Percentiles rank a stretch among this genome's conserved stretches.
These are phyloP conservation scores for Bedellia somnulentella DNA, from an alignment of 2,888 invertebrate genomes.

Conservation along the genomic window DNA sequence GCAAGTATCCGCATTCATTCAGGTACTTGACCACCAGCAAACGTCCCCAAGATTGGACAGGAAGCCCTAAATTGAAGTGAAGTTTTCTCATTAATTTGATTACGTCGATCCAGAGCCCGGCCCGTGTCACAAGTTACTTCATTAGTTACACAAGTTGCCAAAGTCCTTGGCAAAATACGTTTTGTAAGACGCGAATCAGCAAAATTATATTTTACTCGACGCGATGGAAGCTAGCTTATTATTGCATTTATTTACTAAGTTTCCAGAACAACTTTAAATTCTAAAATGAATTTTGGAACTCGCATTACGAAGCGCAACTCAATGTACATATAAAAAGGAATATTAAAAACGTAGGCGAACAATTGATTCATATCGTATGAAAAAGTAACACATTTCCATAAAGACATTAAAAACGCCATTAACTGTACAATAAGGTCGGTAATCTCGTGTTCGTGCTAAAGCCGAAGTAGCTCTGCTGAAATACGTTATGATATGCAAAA, in stretches of 20 bases:
- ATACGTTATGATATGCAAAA: conserved; percentile 43
- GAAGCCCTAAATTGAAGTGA: conserved; percentile 55
- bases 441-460: neutral
- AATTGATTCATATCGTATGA: too few species aligned
- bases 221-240: neutral
- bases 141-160: conserved; percentile 55
- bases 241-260: neutral
- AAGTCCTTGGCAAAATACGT: conserved; percentile 49
- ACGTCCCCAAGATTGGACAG: conserved; percentile 52
- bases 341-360: neutral
- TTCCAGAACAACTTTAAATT: neutral
- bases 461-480: conserved; percentile 14
- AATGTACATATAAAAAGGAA: neutral
- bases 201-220: conserved; percentile 21
- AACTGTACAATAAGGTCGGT: neutral
- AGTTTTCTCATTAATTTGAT: conserved; percentile 61
- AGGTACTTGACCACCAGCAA: conserved; percentile 45
- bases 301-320: neutral
- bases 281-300: neutral
- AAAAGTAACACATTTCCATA: neutral
- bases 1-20: too few species aligned
- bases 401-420: neutral
- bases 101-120: conserved; percentile 53
- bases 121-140: conserved; percentile 61
- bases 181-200: conserved; percentile 47